Evolutionary conservation across 1,140 invertebrate genomes (phyloP).

Genomic region (Cyrtorhinus lividipennis): DNA sequence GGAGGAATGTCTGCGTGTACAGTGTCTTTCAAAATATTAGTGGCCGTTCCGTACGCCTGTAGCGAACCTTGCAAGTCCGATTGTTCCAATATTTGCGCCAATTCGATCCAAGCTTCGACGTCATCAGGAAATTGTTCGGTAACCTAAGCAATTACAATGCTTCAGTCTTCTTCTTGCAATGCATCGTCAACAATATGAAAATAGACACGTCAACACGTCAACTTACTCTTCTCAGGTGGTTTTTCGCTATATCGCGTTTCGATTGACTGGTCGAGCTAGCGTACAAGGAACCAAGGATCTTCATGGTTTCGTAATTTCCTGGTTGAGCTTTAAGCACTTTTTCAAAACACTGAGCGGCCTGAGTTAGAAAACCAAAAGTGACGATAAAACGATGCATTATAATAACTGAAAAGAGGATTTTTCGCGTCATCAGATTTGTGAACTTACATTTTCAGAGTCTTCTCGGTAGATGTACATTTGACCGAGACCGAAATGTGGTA

Average conservation of each 20-base stretch:
- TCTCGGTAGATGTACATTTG: conserved; percentile 99
- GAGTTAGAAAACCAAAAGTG: conserved; percentile 18
- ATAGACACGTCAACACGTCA: background rate
- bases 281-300: conserved; percentile 94
- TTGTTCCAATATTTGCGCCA: conserved; percentile 95
- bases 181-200: background rate
- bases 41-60: conserved; percentile 85
- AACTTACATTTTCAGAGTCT: conserved; percentile 86
- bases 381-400: background rate
- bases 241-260: conserved; percentile 83
- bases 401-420: background rate
- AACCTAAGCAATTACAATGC: conserved; percentile 35
- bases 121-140: conserved; percentile 97
- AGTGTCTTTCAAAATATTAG: conserved; percentile 82
- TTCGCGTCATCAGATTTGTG: background rate
- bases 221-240: conserved; percentile 62
- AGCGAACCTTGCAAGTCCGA: conserved; percentile 77
- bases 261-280: conserved; percentile 78
- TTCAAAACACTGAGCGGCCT: conserved; percentile 97
- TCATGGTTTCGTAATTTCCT: conserved; percentile 99
- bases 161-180: conserved; percentile 1
- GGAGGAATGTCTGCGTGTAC: conserved; percentile 90
- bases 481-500: conserved; percentile 94
- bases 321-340: conserved; percentile 95
- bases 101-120: conserved; percentile 97